These are phyloP conservation scores for Pogoniulus pusillus DNA, from an alignment of 2,797 vertebrate species.

Conservation along the genomic window DNA sequence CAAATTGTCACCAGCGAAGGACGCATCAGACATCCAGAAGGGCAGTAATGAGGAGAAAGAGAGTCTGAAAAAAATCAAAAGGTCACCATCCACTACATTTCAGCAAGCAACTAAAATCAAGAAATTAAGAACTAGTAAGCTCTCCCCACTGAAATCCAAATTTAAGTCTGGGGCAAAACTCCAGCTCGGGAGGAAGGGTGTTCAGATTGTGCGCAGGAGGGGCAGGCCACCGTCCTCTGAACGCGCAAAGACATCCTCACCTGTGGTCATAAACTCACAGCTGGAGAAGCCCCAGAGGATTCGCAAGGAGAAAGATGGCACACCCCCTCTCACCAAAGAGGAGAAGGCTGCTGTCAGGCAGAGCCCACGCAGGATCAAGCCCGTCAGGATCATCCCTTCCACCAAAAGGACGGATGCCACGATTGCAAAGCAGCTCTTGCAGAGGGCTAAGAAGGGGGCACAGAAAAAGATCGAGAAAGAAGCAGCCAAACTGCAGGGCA, in stretches of 20 bases:
- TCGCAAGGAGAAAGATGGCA: slow-evolving; percentile 82
- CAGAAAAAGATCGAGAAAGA: slow-evolving; percentile 92
- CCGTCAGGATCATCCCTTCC: slow-evolving; percentile 92
- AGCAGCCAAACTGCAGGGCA: slow-evolving; percentile 84
- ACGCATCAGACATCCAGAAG: slow-evolving; percentile 73
- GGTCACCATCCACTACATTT: slow-evolving; percentile 82
- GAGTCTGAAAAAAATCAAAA: slow-evolving; percentile 85
- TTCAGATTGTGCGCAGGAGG: slow-evolving; percentile 87
- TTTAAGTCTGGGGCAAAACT: slow-evolving; percentile 85
- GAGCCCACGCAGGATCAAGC: slow-evolving; percentile 94
- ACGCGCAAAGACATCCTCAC: slow-evolving; percentile 86
- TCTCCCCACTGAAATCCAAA: slow-evolving; percentile 90
- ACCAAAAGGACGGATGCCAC: slow-evolving; percentile 95
- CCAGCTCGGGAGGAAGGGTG: slow-evolving; percentile 82
- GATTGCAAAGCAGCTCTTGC: slow-evolving; percentile 95
- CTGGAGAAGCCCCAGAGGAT: slow-evolving; percentile 87
- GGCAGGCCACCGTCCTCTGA: slow-evolving; percentile 93
- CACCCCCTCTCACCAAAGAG: slow-evolving; percentile 69
- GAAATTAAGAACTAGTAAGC: slow-evolving; percentile 89
- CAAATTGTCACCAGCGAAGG: slow-evolving; percentile 82
- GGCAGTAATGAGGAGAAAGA: slow-evolving; percentile 82
- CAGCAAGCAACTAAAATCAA: slow-evolving; percentile 92
- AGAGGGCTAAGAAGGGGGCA: slow-evolving; percentile 93
- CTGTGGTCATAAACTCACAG: slow-evolving; percentile 76
- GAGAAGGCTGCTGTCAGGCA: slow-evolving; percentile 85